Conservation (phyloP, 1,140 invertebrate species). For the Pissodes strobi region DNA sequence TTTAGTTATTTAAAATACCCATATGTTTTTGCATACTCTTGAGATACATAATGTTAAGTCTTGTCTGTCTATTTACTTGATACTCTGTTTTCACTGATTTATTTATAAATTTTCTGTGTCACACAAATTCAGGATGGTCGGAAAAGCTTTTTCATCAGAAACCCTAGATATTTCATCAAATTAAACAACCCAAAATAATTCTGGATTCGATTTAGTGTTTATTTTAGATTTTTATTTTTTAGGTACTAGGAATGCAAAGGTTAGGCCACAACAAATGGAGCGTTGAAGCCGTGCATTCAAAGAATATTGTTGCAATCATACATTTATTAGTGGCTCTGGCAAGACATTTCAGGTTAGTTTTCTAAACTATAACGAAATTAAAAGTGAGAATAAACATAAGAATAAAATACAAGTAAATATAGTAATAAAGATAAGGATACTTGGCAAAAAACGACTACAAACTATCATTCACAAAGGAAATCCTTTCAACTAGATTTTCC, state of each 20-base stretch:
- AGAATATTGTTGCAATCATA: constrained; percentile 94
- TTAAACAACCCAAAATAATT: no score
- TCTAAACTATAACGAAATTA: background rate
- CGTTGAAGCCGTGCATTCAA: constrained; percentile 93
- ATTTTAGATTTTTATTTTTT: constrained; percentile 34
- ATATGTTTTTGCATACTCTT: constrained; percentile 5
- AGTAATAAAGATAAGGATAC: background rate
- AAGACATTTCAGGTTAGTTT: constrained; percentile 72
- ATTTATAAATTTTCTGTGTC: no score
- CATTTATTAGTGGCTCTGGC: constrained; percentile 92
- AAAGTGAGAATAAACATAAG: background rate
- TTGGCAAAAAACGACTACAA: background rate
- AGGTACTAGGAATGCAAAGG: constrained; percentile 67
- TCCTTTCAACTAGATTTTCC: no score
- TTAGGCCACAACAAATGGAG: constrained; percentile 81
- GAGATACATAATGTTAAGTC: background rate
- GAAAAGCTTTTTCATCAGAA: no score
- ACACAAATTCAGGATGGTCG: no score
- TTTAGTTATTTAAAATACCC: background rate
- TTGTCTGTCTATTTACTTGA: no score
- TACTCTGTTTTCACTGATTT: no score
- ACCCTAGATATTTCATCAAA: no score
- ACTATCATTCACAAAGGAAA: no score
- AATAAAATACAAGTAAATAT: background rate
- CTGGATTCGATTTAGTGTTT: no score